Percentiles rank a stretch among this genome's conserved stretches.
phyloP scores from a whole-genome alignment of 2,113 vertebrate species.

The Engraulis encrasicolus region DNA sequence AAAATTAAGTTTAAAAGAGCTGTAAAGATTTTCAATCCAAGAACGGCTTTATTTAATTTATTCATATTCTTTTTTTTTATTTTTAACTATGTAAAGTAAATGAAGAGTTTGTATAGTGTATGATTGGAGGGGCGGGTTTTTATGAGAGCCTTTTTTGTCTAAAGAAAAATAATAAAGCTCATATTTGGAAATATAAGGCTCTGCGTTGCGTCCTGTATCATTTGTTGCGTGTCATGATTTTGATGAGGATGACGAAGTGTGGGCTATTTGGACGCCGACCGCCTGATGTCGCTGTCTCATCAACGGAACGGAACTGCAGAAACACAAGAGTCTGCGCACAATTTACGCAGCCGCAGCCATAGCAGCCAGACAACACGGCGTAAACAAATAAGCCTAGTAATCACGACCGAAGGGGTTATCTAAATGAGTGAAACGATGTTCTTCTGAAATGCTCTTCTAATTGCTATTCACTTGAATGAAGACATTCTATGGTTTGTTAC shows the following conservation, averaged over 20 bases:
- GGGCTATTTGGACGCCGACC: background rate
- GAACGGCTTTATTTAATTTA: constrained; percentile 71
- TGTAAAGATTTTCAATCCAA: constrained; percentile 24
- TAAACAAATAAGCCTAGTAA: background rate
- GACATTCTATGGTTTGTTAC: too few relatives aligned
- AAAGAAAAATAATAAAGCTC: constrained; percentile 35
- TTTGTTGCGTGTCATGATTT: background rate
- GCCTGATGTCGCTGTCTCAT: background rate
- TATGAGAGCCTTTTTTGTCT: constrained; percentile 56
- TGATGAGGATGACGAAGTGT: too few relatives aligned
- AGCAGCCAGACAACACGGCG: constrained; percentile 48
- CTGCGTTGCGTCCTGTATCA: background rate
- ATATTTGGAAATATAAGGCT: background rate
- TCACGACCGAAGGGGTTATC: background rate
- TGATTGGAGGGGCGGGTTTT: constrained; percentile 61
- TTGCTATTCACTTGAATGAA: too few relatives aligned
- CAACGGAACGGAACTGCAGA: background rate
- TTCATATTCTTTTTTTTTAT: constrained; percentile 69
- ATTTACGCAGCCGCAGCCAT: constrained; percentile 41
- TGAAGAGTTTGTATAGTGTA: constrained; percentile 71
- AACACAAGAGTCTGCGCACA: background rate
- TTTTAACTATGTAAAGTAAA: constrained; percentile 55
- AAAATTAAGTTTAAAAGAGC: constrained; percentile 11
- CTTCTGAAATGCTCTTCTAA: too few relatives aligned
- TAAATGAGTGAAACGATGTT: background rate